Evolutionary conservation across 1,140 invertebrate species (phyloP).

Genomic region (Drosophila murphyi): DNA sequence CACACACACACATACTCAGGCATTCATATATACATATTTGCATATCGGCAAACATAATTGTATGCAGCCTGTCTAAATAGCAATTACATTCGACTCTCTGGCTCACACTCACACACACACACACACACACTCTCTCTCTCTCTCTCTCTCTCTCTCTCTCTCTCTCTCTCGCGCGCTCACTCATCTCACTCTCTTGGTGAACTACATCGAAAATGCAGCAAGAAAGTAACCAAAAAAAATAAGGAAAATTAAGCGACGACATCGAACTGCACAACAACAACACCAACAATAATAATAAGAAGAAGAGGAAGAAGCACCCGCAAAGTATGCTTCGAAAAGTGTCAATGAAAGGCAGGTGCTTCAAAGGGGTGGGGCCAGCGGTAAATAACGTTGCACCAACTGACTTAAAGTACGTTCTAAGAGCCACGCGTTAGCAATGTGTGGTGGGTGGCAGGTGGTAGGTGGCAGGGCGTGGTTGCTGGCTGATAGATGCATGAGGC

Average conservation of each 20-base stretch:
- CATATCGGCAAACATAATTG: slow-evolving; percentile 31
- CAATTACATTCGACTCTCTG: slow-evolving; percentile 52
- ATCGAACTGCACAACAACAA: slow-evolving; percentile 6
- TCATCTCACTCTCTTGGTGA: slow-evolving; percentile 11
- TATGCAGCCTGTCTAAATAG: slow-evolving; percentile 67
- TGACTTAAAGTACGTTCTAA: slow-evolving; percentile 56
- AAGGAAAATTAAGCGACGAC: slow-evolving; percentile 5
- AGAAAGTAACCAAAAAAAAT: slow-evolving; percentile 38
- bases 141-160: neutral
- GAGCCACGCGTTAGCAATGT: neutral
- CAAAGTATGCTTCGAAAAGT: slow-evolving; percentile 75
- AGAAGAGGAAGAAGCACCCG: slow-evolving; percentile 31
- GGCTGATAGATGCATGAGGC: slow-evolving; percentile 7
- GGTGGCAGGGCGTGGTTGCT: neutral
- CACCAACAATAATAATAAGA: neutral
- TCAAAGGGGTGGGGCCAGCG: slow-evolving; percentile 19
- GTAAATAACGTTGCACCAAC: slow-evolving; percentile 58
- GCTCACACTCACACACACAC: neutral
- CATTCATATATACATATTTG: slow-evolving; percentile 6
- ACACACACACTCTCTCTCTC: neutral
- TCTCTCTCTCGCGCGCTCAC: neutral
- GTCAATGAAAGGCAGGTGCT: slow-evolving; percentile 30
- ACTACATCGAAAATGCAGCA: slow-evolving; percentile 51
- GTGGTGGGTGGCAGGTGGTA: neutral
- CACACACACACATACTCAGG: slow-evolving; percentile 15